Evolutionary conservation across 2,113 vertebrate species (phyloP).

Genomic region (Collichthys lucidus): DNA sequence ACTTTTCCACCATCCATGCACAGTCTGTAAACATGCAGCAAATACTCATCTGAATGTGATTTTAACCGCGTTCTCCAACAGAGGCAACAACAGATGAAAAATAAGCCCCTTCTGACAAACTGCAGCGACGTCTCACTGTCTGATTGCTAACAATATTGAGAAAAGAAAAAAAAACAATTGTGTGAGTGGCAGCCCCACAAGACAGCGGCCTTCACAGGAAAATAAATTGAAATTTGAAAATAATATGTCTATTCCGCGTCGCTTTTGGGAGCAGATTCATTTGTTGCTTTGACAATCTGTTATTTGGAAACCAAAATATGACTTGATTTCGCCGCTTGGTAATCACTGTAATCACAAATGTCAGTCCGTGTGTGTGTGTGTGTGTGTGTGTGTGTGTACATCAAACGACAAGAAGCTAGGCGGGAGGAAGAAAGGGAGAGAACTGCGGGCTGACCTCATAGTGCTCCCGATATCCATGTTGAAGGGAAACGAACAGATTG

Average conservation of each 20-base stretch:
- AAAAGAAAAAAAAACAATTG: slow-evolving; percentile 39
- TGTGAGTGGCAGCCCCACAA: slow-evolving; percentile 67
- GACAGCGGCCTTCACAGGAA: slow-evolving; percentile 53
- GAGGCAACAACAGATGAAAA: slow-evolving; percentile 37
- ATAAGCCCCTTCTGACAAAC: slow-evolving; percentile 45
- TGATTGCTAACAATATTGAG: slow-evolving; percentile 65
- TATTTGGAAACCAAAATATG: slow-evolving; percentile 74
- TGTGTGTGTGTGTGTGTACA: background rate
- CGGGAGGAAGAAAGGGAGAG: slow-evolving; percentile 3
- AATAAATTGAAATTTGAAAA: slow-evolving; percentile 78
- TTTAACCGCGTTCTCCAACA: slow-evolving; percentile 15
- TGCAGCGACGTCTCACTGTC: slow-evolving; percentile 40
- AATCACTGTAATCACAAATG: slow-evolving; percentile 75
- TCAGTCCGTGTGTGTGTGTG: slow-evolving; percentile 24
- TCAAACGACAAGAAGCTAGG: background rate
- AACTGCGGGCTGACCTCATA: background rate
- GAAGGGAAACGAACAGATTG: slow-evolving; percentile 62
- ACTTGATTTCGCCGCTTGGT: slow-evolving; percentile 73
- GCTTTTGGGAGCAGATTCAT: slow-evolving; percentile 70
- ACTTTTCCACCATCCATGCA: slow-evolving; percentile 1
- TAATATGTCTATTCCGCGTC: slow-evolving; percentile 68
- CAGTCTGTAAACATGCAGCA: slow-evolving; percentile 28
- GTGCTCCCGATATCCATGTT: slow-evolving; percentile 13
- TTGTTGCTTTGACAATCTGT: slow-evolving; percentile 78
- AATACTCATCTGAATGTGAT: slow-evolving; percentile 26